phyloP scores from a whole-genome alignment of 2,888 invertebrate genomes.

The Polylopha cassiicola region DNA sequence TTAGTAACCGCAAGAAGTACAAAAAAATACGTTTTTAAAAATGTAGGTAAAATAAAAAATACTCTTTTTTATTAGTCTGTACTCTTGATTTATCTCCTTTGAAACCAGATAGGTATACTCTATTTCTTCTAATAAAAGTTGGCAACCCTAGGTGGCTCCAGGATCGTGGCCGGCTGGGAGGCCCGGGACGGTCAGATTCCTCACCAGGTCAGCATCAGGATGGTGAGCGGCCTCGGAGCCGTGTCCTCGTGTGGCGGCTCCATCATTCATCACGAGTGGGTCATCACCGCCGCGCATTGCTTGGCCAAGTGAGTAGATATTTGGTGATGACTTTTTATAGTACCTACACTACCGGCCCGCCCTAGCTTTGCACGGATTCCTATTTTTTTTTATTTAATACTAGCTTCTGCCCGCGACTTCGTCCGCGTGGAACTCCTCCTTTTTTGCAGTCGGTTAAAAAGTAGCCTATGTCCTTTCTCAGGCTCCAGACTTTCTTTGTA shows the following conservation, averaged over 20 bases:
- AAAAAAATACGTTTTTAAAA: no score
- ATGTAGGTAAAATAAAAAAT: no score
- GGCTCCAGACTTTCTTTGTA: no score
- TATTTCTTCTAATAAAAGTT: neutral
- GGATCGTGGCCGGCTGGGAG: constrained; percentile 46
- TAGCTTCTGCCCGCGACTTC: no score
- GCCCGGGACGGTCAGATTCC: constrained; percentile 47
- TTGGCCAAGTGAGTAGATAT: constrained; percentile 50
- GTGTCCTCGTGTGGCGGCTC: constrained; percentile 48
- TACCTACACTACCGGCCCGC: no score
- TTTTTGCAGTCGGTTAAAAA: no score
- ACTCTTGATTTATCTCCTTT: neutral
- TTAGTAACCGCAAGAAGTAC: no score
- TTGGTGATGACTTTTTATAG: neutral
- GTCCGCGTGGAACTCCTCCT: no score
- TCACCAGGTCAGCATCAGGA: constrained; percentile 43
- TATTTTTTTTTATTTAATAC: no score
- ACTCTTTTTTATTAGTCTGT: no score
- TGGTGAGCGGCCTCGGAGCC: constrained; percentile 33
- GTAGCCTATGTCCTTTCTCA: no score
- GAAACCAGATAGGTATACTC: neutral
- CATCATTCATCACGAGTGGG: constrained; percentile 44
- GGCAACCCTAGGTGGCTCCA: constrained; percentile 16
- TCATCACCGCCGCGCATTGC: constrained; percentile 48
- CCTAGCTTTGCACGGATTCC: no score